Conservation (phyloP, 92 coral and sea anemone genomes). For the Actinernus sp. region DNA sequence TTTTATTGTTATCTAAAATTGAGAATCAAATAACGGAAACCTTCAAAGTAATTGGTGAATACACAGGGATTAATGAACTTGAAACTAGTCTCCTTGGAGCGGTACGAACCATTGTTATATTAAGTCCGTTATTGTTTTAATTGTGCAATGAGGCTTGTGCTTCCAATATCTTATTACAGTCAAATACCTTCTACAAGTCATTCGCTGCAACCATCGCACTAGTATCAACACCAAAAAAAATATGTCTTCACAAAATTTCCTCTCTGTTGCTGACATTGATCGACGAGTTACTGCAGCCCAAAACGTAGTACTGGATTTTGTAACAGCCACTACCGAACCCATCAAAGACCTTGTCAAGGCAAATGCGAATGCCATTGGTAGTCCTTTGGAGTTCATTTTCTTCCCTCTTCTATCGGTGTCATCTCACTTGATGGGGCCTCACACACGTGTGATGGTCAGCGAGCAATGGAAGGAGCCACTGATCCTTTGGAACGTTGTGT, state of each 20-base stretch:
- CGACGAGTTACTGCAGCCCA: conserved; percentile 47
- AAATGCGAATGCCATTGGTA: conserved; percentile 61
- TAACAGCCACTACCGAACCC: conserved; percentile 7
- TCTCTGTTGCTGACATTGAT: conserved; percentile 39
- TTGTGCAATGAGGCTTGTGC: too few relatives aligned
- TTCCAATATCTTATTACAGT: too few relatives aligned
- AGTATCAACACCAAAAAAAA: too few relatives aligned
- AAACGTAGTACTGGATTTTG: conserved; percentile 20
- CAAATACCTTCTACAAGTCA: too few relatives aligned
- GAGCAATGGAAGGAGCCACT: conserved; percentile 58
- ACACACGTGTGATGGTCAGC: conserved; percentile 41
- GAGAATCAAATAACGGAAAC: too few relatives aligned
- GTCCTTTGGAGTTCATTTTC: conserved; percentile 58
- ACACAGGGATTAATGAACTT: too few relatives aligned
- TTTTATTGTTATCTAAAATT: too few relatives aligned
- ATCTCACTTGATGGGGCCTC: conserved; percentile 56
- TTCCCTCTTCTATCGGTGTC: conserved; percentile 58
- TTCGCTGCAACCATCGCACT: too few relatives aligned
- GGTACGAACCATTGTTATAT: too few relatives aligned
- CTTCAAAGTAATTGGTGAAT: too few relatives aligned
- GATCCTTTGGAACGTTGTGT: conserved; percentile 66
- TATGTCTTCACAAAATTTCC: conserved; percentile 19
- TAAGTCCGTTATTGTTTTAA: too few relatives aligned
- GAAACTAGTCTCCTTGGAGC: too few relatives aligned
- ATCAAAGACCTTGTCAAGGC: conserved; percentile 42